Percentiles rank a stretch among this genome's conserved stretches.
Conservation (phyloP, 1,140 invertebrate species). For the Polypedilum pembai region DNA sequence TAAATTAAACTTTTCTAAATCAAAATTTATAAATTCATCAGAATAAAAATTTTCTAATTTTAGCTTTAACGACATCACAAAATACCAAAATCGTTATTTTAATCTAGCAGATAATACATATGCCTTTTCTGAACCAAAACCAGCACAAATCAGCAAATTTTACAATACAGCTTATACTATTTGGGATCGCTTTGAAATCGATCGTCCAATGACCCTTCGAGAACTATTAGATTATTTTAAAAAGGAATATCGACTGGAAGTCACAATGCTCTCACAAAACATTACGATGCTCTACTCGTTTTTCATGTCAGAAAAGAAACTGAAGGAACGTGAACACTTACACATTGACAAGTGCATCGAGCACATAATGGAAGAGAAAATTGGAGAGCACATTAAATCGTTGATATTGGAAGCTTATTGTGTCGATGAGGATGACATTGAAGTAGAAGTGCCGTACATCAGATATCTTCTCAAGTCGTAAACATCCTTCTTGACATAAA, state of each 20-base stretch:
- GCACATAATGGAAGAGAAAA: constrained; percentile 23
- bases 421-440: constrained; percentile 15
- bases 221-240: not conserved
- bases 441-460: constrained; percentile 15
- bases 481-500: not conserved
- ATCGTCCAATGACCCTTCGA: not conserved
- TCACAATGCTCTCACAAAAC: constrained; percentile 23
- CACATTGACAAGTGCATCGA: constrained; percentile 9
- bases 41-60: not conserved
- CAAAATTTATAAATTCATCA: not conserved
- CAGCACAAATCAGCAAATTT: not conserved
- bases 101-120: constrained; percentile 1
- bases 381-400: not conserved
- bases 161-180: not conserved
- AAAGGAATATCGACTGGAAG: not conserved
- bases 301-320: constrained; percentile 17
- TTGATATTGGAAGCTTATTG: constrained; percentile 24
- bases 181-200: constrained; percentile 21
- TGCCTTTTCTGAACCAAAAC: not conserved
- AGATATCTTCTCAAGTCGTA: constrained; percentile 15
- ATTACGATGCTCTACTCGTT: not conserved
- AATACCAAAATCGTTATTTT: constrained; percentile 13
- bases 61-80: not conserved
- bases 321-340: constrained; percentile 20
- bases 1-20: not conserved